Evolutionary conservation across 2,113 vertebrate species (phyloP).

Genomic region (Oryzias curvinotus): DNA sequence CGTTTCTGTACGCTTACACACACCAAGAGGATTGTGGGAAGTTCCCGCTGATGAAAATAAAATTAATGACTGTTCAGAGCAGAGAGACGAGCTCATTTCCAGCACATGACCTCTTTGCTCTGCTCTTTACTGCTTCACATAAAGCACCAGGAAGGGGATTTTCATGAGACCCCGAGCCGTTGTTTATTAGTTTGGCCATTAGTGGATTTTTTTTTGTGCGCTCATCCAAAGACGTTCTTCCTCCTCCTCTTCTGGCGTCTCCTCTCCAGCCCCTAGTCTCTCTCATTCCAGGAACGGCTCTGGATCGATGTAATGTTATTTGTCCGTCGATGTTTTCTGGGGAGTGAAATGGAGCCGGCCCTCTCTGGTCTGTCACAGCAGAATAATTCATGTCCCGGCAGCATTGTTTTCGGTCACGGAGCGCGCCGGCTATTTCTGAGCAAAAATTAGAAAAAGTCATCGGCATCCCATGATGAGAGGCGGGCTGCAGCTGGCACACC

Average conservation of each 20-base stretch:
- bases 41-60: conserved; percentile 19
- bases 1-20: too few relatives aligned
- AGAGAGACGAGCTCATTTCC: conserved; percentile 37
- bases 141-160: conserved; percentile 35
- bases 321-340: conserved; percentile 20
- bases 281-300: conserved; percentile 40
- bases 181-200: conserved; percentile 36
- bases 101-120: conserved; percentile 13
- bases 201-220: conserved; percentile 34
- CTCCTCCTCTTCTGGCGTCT: not conserved
- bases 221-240: conserved; percentile 15
- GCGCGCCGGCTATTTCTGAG: not conserved
- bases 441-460: not conserved
- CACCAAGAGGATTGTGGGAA: conserved; percentile 15
- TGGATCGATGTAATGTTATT: conserved; percentile 47
- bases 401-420: not conserved
- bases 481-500: too few relatives aligned
- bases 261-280: conserved; percentile 9
- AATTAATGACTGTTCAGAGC: conserved; percentile 38
- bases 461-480: too few relatives aligned
- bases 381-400: conserved; percentile 21
- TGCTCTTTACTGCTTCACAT: conserved; percentile 42
- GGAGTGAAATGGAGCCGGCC: conserved; percentile 25
- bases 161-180: conserved; percentile 25
- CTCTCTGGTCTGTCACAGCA: conserved; percentile 2